A percentile compares a stretch with the other conserved stretches of the same genome.
Evolutionary conservation across 2,888 invertebrate genomes (phyloP).

Genomic region (Sinotaia quadrata): DNA sequence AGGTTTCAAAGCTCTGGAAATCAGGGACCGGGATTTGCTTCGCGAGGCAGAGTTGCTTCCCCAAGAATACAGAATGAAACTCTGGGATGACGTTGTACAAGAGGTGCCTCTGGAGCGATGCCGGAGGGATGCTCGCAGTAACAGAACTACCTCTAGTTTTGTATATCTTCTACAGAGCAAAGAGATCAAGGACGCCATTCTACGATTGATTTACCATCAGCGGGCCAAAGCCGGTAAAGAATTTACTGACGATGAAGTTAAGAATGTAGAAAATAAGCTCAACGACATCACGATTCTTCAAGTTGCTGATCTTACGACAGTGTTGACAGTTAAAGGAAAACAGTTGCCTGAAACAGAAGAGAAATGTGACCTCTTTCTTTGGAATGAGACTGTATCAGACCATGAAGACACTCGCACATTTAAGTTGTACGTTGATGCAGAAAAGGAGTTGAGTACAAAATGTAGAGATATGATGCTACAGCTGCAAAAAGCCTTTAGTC

Average conservation of each 20-base stretch:
- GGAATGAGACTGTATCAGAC: too few species aligned
- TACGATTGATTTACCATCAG: constrained; percentile 6
- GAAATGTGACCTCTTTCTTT: neutral
- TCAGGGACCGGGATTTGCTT: neutral
- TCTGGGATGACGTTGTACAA: constrained; percentile 11
- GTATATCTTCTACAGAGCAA: neutral
- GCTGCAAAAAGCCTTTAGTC: neutral
- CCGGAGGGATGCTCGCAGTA: too few species aligned
- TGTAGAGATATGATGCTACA: neutral
- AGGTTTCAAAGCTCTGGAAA: neutral
- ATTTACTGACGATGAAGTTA: neutral
- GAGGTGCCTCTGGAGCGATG: neutral
- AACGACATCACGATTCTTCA: constrained; percentile 1
- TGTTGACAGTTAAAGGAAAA: neutral
- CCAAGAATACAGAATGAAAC: constrained; percentile 4
- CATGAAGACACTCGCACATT: neutral
- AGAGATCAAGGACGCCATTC: neutral
- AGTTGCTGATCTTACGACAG: constrained; percentile 6
- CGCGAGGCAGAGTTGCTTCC: neutral
- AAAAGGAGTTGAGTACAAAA: neutral
- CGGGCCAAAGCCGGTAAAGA: too few species aligned
- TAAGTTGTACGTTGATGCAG: neutral
- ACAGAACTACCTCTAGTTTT: too few species aligned
- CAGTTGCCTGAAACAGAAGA: neutral
- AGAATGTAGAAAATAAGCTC: neutral